Evolutionary conservation across 1,140 invertebrate species (phyloP), one percentile per base, ranked within the genome.

Genomic region (Zaprionus inermis): DNA sequence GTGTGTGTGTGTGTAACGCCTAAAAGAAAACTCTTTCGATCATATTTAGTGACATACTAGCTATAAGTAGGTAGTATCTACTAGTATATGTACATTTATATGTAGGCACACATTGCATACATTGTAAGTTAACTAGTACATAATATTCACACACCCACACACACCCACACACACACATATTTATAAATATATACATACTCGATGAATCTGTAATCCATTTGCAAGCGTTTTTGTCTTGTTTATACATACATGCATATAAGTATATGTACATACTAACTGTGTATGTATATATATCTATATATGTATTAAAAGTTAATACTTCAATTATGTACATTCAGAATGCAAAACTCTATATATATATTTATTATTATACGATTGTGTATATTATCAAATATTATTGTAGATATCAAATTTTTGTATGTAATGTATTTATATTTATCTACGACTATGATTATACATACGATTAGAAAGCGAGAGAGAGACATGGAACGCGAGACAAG

Each of bases 141-240:
- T 22, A 49, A 67, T 59, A 73, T 44, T 60, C 58, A 52, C 58
- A 58, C 61, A 55, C 52, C 34, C n/a, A 46, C 56, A 34, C 41
- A 12, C 57, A 57, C 49, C n/a, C 44, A 55, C 51, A 44, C 51
- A 51, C 61, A 32, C 28, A 55, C 51, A 58, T 52, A 38, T n/a
- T 34, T 30, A 76, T 52, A 77, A 34, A 61, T 74, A 68, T 46
- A 77, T 69, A 44, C 63, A 66, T 66, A 72, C 71, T 78, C 82
- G 68, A 86, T 68, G 56, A 81, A 85, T 79, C 75, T 70, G 82
- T 85, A 86, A 85, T 64, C 71, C 58, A 70, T 56, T 70, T 82
- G 79, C 82, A 85, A 85, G 82, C 79, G 83, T 86, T 85, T 85
- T 85, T 86, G 82, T 86, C 82, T 85, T 86, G 81, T 86, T 82